phyloP scores from a whole-genome alignment of 2,113 vertebrate genomes.

The Macroglossus sobrinus region DNA sequence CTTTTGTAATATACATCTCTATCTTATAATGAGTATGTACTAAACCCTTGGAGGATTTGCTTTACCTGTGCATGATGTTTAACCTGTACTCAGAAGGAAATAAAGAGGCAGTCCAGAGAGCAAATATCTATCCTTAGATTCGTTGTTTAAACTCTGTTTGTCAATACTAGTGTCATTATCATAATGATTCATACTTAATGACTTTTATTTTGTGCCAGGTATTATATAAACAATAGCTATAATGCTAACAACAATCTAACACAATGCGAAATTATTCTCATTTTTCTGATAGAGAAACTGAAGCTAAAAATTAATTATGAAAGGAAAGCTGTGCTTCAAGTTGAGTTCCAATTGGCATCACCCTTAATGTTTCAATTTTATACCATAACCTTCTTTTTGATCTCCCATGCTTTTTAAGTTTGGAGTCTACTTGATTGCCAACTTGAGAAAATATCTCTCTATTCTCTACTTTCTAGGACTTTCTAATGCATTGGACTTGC shows the following conservation, averaged over 20 bases:
- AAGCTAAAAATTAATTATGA: not conserved
- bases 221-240: not conserved
- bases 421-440: not conserved
- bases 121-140: not conserved
- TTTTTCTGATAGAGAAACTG: not conserved
- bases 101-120: not conserved
- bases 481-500: not conserved
- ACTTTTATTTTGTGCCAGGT: not conserved
- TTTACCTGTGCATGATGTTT: not conserved
- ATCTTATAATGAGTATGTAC: not conserved
- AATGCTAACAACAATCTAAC: not conserved
- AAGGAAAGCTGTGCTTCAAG: not conserved
- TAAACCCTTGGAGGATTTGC: not conserved
- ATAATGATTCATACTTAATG: not conserved
- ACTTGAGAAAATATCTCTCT: not conserved
- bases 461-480: not conserved
- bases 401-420: not conserved
- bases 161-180: not conserved
- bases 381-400: not conserved
- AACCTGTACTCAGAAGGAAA: not conserved
- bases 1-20: not conserved
- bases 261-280: not conserved
- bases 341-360: not conserved
- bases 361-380: not conserved
- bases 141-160: not conserved